phyloP scores from a whole-genome alignment of 2,113 vertebrate species.

The Trematocara macrostoma region DNA sequence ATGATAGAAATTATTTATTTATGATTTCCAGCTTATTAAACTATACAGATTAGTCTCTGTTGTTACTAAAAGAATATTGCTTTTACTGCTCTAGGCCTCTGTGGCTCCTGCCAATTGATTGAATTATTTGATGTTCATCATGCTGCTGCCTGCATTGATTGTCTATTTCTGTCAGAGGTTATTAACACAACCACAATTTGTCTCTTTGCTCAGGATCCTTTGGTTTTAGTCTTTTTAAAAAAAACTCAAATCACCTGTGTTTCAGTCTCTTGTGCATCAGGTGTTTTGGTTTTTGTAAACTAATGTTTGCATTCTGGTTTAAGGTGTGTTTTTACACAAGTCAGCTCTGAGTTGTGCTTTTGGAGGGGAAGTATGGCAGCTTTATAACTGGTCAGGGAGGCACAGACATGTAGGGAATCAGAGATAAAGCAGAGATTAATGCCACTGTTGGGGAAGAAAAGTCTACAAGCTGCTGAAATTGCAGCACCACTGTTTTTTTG shows the following conservation, averaged over 20 bases:
- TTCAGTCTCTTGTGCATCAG: background rate
- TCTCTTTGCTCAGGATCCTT: background rate
- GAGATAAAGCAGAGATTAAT: background rate
- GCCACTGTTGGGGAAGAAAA: background rate
- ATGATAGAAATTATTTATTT: background rate
- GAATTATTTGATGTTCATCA: background rate
- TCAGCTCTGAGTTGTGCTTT: background rate
- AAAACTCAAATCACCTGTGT: background rate
- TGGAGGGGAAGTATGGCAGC: background rate
- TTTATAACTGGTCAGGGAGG: background rate
- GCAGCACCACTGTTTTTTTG: background rate
- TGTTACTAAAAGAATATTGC: background rate
- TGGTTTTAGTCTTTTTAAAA: background rate
- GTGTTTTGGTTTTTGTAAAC: background rate
- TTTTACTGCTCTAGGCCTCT: background rate
- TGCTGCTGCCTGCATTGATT: background rate
- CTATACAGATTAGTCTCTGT: background rate
- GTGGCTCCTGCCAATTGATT: background rate
- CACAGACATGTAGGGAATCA: background rate
- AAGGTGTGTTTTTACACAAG: background rate
- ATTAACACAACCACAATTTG: background rate
- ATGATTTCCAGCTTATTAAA: background rate
- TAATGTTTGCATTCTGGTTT: background rate
- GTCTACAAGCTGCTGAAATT: background rate
- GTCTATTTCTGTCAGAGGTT: background rate